Base-by-base conservation (phyloP, 2,113 vertebrate species). In the Globicephala melas region DNA sequence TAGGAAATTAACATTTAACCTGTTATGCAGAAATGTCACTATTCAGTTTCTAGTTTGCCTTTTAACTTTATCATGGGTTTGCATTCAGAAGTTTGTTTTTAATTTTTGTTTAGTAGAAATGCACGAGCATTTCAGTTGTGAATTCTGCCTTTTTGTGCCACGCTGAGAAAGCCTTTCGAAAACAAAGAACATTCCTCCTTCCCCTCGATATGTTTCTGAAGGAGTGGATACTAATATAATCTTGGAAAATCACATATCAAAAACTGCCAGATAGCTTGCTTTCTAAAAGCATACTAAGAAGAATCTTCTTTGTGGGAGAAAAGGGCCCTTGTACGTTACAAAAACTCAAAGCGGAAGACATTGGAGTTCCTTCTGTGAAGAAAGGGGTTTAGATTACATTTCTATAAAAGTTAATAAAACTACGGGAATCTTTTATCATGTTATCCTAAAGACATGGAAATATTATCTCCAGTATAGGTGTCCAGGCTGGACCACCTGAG, bases 81-180 rank as follows among this genome's bases (percentile, higher is more conserved):
- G 20, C 73, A 94, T 76, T 89, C 20, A 55, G n/a, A 93, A 95
- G 11, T 71, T 53, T 79, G 47, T 76, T 93, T 96, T 70, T 50
- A 55, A 96, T 77, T 95, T 92, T 85, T 31, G n/a, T 47, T 9
- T 33, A 17, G 12, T 65, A 85, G 20, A 83, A 88, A 31, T 94
- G 7, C 8, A 33, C 44, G 20, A 87, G 62, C 28, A 85, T 85
- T 76, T 95, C 11, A 36, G 17, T 28, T 94, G 11, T 47, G 18
- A 94, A 91, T 89, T 95, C 41, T 44, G 20, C 77, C 58, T 94
- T 47, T 55, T 67, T 21, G 21, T 58, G 58, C 23, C 70, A 87
- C 12, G 1, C 62, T 71, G 21, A 94, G 79, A 82, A 89, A 79
- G 31, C 28, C 36, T 82, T 91, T 83, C 25, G 88, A 77, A 26